Base-by-base conservation (phyloP, 2,797 vertebrate genomes). In the Macroramphosus scolopax region DNA sequence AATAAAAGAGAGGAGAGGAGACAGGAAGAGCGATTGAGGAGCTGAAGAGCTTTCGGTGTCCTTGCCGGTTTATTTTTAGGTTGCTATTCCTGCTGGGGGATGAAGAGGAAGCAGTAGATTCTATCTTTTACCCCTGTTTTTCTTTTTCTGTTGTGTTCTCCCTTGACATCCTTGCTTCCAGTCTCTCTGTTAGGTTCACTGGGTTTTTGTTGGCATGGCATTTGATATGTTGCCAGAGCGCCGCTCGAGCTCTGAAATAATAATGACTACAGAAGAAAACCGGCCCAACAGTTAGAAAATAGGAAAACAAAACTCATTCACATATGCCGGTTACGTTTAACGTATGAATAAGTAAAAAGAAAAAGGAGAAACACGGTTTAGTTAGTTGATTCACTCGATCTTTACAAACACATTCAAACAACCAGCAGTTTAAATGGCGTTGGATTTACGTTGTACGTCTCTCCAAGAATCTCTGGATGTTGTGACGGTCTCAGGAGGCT, bases 1-100 rank as follows among this genome's bases (percentile, higher is more conserved):
- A 49, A 16, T n/a, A 51, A 11, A 35, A 17, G 40, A 29, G 53
- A 64, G 37, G 40, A 29, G 53, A 64, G 37, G 34, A 7, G 52
- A 37, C 44, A 45, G 16, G 55, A 52, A 32, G 62, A 17, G 51
- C 44, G 15, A 33, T 32, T 58, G 60, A 42, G 58, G 56, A 73
- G 41, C 24, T 31, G 49, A 52, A 37, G 63, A 77, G 53, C 78
- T 80, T 78, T 80, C 72, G 84, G 75, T 80, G 82, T 80, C 71
- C 73, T 78, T 73, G 78, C 71, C 50, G 71, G 72, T 75, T 78
- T 84, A 83, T 84, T 83, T 80, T 78, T 83, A 83, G 78, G 50
- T 37, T 48, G 44, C 68, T 51, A 24, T 69, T 75, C 75, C 75
- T 76, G 71, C 73, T 67, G 72, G 46, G 78, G 58, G 78, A 77